Base-by-base conservation (phyloP, 2,797 vertebrate genomes). In the Aplochiton taeniatus region DNA sequence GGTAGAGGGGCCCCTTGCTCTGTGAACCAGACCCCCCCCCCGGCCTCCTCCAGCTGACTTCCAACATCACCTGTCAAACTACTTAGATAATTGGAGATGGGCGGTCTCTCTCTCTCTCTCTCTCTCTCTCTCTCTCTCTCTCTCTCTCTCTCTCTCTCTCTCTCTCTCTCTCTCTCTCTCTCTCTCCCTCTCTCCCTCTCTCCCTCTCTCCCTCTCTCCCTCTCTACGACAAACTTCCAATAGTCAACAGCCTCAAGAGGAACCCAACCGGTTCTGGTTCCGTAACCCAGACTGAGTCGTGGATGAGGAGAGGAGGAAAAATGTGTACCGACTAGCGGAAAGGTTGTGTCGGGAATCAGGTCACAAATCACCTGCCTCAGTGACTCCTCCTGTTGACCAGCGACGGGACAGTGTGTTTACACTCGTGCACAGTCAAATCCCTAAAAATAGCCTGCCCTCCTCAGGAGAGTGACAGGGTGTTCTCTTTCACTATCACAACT, bases 51-150 rank as follows among this genome's bases (percentile, higher is more conserved):
- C 95, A 98, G 94, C 94, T 98, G 97, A 95, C 95, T 93, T 88
- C 88, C 84, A 87, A 88, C 94, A 90, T 97, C 96, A 96, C 92
- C 92, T 96, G 93, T 96, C 95, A 94, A 77, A 82, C 78, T 85
- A 91, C 92, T 90, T 82, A 90, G 92, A 93, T 92, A 91, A 93
- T 83, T 90, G 88, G 89, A 92, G 78, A 91, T 90, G 84, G 88
- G 88, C 84, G 72, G 81, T 86, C 85, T 83, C 69, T 63, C 47
- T 46, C 52, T 12, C 52, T 14, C n/a, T 67, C 50, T 16, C 46
- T 20, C n/a, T 18, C 45, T 48, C 13, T 5, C n/a, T n/a, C n/a
- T n/a, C n/a, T n/a, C n/a, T n/a, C n/a, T n/a, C n/a, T n/a, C n/a
- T n/a, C n/a, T n/a, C n/a, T n/a, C n/a, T 46, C 7, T 7, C 43